Conservation (phyloP, 2,797 vertebrate genomes). For the Lepilemur ruficaudatus region DNA sequence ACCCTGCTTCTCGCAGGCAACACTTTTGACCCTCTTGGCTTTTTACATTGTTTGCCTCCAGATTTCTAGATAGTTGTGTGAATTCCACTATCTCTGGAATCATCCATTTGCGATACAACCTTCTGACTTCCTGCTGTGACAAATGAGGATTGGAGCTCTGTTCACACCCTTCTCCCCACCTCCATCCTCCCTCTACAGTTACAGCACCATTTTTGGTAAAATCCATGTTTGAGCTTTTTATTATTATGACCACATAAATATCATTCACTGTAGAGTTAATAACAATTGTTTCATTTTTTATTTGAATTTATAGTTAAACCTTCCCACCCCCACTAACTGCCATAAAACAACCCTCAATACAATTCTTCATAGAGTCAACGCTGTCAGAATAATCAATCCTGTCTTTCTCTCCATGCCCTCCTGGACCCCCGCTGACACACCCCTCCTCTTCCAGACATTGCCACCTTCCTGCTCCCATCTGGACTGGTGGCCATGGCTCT, state of each 20-base stretch:
- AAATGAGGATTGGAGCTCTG: neutral
- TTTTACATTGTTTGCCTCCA: neutral
- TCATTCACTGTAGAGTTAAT: neutral
- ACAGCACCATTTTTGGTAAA: neutral
- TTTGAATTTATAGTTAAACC: slow-evolving; percentile 42
- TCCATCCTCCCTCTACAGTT: neutral
- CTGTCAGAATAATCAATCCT: neutral
- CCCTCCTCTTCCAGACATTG: neutral
- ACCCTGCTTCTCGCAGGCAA: neutral
- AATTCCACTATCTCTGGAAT: neutral
- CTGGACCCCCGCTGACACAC: rapidly evolving
- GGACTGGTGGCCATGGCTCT: neutral
- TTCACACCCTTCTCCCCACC: neutral
- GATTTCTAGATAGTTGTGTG: neutral
- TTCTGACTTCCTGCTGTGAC: neutral
- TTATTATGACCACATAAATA: neutral
- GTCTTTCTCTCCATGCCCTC: neutral
- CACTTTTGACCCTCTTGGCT: neutral
- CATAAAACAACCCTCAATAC: neutral
- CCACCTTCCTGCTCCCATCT: neutral
- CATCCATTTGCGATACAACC: neutral
- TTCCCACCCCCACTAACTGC: neutral
- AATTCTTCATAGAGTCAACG: neutral
- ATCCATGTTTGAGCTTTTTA: neutral
- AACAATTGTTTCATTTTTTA: neutral